phyloP scores from a whole-genome alignment of 2,113 vertebrate species.

The Sceloporus tristichus region DNA sequence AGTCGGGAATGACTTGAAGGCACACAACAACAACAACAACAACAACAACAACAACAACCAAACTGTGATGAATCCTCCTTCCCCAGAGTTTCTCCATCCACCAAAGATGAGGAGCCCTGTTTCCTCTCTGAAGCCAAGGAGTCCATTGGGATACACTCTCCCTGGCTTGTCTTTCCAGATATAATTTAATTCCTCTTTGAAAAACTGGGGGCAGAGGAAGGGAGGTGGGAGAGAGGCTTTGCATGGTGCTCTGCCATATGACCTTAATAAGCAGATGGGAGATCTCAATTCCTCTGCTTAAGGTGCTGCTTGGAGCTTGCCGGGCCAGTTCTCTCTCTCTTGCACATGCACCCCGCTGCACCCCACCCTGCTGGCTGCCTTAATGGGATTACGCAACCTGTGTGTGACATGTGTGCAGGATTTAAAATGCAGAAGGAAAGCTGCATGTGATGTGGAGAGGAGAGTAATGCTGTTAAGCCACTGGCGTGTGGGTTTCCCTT shows the following conservation, averaged over 20 bases:
- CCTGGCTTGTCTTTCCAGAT: neutral
- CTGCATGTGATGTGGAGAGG: neutral
- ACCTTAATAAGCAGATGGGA: neutral
- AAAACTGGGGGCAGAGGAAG: neutral
- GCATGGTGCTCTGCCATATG: neutral
- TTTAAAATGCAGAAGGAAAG: slow-evolving; percentile 11
- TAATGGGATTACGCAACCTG: slow-evolving; percentile 69
- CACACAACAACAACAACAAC: too few relatives aligned
- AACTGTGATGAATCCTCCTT: neutral
- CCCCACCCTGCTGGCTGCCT: neutral
- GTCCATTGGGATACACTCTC: too few relatives aligned
- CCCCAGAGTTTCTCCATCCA: neutral
- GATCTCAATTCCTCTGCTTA: slow-evolving; percentile 16
- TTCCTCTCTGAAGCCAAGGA: neutral
- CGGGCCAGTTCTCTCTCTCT: slow-evolving; percentile 8
- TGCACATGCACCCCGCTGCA: neutral
- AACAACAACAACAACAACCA: too few relatives aligned
- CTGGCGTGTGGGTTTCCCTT: slow-evolving; percentile 12
- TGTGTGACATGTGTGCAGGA: slow-evolving; percentile 20
- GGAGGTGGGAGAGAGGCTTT: neutral
- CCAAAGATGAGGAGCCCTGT: neutral
- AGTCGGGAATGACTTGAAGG: too few relatives aligned
- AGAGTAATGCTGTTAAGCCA: neutral
- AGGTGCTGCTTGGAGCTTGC: slow-evolving; percentile 53
- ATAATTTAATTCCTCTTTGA: neutral